These are phyloP conservation scores for Eupelmus urozonus DNA, from an alignment of 2,888 invertebrate genomes.

Conservation along the genomic window DNA sequence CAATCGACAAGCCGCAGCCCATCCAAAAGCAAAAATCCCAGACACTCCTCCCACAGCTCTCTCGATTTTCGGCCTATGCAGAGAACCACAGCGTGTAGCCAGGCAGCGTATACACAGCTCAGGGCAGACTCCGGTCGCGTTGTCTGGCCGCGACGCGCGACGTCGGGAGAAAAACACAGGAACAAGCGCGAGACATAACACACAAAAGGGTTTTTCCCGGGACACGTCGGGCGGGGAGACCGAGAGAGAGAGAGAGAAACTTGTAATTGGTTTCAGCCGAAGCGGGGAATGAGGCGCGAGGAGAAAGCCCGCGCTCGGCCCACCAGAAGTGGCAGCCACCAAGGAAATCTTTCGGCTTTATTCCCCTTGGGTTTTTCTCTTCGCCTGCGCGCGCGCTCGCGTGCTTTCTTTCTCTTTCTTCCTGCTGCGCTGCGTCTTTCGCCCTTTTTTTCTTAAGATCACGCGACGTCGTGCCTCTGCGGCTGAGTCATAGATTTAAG, in stretches of 20 bases:
- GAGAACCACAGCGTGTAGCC: too few species aligned
- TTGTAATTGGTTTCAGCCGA: conserved; percentile 62
- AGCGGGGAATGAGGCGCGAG: conserved; percentile 31
- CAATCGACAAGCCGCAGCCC: neutral
- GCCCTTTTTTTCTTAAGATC: conserved; percentile 12
- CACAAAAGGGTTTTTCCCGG: conserved; percentile 45
- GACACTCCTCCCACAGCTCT: neutral
- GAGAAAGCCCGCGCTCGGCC: too few species aligned
- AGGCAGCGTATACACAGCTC: neutral
- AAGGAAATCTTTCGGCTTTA: conserved; percentile 59
- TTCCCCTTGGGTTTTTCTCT: conserved; percentile 55
- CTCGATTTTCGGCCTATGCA: neutral
- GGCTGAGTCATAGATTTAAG: conserved; percentile 34
- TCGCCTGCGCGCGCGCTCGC: neutral
- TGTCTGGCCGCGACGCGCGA: neutral
- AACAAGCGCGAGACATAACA: neutral
- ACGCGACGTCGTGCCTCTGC: conserved; percentile 6
- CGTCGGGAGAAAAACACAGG: neutral
- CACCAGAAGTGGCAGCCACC: conserved; percentile 55
- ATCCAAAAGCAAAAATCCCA: neutral
- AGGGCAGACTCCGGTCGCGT: neutral
- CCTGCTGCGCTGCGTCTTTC: neutral
- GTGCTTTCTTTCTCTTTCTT: neutral
- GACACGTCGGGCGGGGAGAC: conserved; percentile 6
- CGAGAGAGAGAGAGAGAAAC: conserved; percentile 44